Conservation (phyloP, 2,888 invertebrate genomes). For the Magallana nippona region DNA sequence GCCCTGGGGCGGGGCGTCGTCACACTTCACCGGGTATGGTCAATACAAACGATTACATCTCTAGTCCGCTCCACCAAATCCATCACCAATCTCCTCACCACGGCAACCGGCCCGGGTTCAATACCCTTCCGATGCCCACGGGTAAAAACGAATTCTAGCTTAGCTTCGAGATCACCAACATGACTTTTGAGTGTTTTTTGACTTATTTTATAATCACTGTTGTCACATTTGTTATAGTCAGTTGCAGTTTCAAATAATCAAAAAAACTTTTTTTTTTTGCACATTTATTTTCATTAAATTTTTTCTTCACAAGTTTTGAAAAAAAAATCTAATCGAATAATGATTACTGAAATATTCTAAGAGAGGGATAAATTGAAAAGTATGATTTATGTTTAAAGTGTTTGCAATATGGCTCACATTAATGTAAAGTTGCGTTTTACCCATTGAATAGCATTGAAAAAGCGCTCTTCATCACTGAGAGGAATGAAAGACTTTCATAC, state of each 20-base stretch:
- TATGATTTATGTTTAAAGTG: neutral
- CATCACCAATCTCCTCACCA: constrained; percentile 47
- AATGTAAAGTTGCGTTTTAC: neutral
- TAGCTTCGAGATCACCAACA: constrained; percentile 25
- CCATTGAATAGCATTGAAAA: constrained; percentile 25
- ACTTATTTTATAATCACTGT: constrained; percentile 25
- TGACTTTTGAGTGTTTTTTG: constrained; percentile 9
- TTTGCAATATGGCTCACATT: neutral
- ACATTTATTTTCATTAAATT: no score
- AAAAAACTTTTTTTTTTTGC: neutral
- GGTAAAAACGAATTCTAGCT: constrained; percentile 53
- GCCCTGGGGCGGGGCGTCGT: constrained; percentile 65
- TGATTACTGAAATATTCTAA: no score
- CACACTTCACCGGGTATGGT: constrained; percentile 74
- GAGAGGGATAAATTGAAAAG: neutral
- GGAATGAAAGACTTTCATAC: constrained; percentile 38
- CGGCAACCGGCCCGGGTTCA: constrained; percentile 58
- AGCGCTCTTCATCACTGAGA: constrained; percentile 12
- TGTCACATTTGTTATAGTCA: constrained; percentile 3
- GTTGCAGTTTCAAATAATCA: neutral
- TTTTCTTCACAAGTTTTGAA: no score
- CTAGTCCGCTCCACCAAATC: constrained; percentile 48
- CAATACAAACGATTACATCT: constrained; percentile 61
- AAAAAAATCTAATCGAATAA: no score
- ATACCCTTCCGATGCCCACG: constrained; percentile 67